These are phyloP conservation scores for Bombus ignitus DNA, from an alignment of 1,140 invertebrate genomes.

Conservation along the genomic window DNA sequence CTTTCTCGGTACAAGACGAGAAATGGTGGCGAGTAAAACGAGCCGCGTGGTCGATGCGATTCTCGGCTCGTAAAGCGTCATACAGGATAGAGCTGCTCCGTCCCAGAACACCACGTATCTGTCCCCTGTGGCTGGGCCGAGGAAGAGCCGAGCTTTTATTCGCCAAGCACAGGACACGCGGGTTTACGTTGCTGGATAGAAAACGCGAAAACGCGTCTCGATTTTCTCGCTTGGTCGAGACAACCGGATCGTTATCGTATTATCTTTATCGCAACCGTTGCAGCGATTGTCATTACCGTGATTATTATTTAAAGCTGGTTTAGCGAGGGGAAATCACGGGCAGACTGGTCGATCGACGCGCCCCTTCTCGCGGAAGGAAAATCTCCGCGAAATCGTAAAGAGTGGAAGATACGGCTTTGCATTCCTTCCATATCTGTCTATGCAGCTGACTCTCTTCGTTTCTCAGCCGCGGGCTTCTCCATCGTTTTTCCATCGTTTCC, in stretches of 20 bases:
- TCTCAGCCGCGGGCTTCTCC: neutral
- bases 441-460: neutral
- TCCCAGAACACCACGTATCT: neutral
- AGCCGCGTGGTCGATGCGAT: conserved; percentile 11
- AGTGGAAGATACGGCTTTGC: conserved; percentile 36
- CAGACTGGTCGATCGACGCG: neutral
- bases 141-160: conserved; percentile 35
- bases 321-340: neutral
- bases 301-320: conserved; percentile 44
- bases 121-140: neutral
- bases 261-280: conserved; percentile 26
- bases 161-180: conserved; percentile 11
- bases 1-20: neutral
- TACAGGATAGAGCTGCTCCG: neutral
- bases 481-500: conserved; percentile 3
- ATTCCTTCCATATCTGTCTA: conserved; percentile 8
- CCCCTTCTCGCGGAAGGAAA: conserved; percentile 33
- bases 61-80: conserved; percentile 13
- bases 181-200: conserved; percentile 22
- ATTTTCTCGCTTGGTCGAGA: conserved; percentile 1
- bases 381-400: conserved; percentile 44
- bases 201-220: conserved; percentile 5
- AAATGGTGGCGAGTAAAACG: neutral
- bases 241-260: conserved; percentile 17
- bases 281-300: conserved; percentile 30